Conservation (phyloP, 1,140 invertebrate genomes). For the Cyclina sinensis region DNA sequence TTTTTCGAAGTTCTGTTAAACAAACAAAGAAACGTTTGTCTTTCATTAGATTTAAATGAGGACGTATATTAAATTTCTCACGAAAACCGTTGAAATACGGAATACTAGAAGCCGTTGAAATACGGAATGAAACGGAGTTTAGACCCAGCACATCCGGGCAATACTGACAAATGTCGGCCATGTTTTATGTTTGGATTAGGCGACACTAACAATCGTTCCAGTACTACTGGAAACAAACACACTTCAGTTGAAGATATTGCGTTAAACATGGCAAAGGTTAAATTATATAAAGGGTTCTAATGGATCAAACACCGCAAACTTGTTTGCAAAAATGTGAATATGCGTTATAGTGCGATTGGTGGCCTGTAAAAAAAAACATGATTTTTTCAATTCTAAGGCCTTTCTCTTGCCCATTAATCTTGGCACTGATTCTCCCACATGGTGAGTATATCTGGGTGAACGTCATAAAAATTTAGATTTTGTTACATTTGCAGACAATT, state of each 20-base stretch:
- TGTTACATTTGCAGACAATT: too few relatives aligned
- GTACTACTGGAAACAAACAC: too few relatives aligned
- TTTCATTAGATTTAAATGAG: too few relatives aligned
- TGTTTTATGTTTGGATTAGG: conserved; percentile 67
- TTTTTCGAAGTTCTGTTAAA: too few relatives aligned
- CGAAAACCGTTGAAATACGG: too few relatives aligned
- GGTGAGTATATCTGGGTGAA: conserved; percentile 58
- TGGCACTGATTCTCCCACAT: conserved; percentile 38
- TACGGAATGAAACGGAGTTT: neutral
- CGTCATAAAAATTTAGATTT: too few relatives aligned
- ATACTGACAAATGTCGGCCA: conserved; percentile 51
- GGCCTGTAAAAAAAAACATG: neutral
- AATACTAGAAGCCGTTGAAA: too few relatives aligned
- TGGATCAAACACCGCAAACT: conserved; percentile 1
- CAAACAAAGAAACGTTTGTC: too few relatives aligned
- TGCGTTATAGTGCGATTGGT: neutral
- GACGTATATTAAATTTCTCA: too few relatives aligned
- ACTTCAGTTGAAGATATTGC: too few relatives aligned
- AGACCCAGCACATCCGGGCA: conserved; percentile 53
- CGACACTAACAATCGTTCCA: too few relatives aligned
- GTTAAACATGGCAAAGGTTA: too few relatives aligned
- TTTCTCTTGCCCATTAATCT: conserved; percentile 35
- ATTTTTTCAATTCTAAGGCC: conserved; percentile 6
- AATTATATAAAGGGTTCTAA: neutral
- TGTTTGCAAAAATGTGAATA: conserved; percentile 20